Conservation (phyloP, 2,888 invertebrate species). For the Cenopis cana region DNA sequence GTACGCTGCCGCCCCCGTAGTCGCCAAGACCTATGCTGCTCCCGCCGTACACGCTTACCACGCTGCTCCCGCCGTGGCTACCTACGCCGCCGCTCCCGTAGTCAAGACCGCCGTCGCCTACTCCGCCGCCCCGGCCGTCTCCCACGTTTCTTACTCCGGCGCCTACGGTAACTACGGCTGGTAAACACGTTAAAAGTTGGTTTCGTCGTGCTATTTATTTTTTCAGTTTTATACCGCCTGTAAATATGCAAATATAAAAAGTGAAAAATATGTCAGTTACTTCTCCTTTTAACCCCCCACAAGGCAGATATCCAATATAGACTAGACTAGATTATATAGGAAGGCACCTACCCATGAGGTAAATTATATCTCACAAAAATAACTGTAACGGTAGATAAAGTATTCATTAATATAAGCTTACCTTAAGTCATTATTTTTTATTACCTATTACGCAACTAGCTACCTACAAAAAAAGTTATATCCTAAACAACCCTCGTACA, state of each 20-base stretch:
- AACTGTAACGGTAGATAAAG: too few species aligned
- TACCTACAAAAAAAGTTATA: neutral
- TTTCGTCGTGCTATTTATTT: conserved; percentile 47
- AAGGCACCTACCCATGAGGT: neutral
- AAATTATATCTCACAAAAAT: neutral
- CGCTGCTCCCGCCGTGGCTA: conserved; percentile 79
- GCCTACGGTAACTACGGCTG: conserved; percentile 80
- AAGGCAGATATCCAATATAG: too few species aligned
- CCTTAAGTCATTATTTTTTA: too few species aligned
- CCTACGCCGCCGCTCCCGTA: conserved; percentile 57
- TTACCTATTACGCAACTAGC: too few species aligned
- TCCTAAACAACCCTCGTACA: too few species aligned
- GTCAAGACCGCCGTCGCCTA: conserved; percentile 71
- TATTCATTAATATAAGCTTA: too few species aligned
- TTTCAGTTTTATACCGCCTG: conserved; percentile 39
- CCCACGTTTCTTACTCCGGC: conserved; percentile 87
- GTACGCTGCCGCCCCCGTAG: conserved; percentile 52
- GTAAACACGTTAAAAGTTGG: conserved; percentile 53
- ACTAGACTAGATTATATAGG: too few species aligned
- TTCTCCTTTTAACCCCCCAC: neutral
- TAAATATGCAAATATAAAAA: conserved; percentile 44
- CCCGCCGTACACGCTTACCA: conserved; percentile 48
- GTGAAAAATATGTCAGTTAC: conserved; percentile 20
- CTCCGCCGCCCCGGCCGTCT: conserved; percentile 86
- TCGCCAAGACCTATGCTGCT: conserved; percentile 54